Evolutionary conservation across 1,140 invertebrate genomes (phyloP).

Genomic region (Sogatella furcifera): DNA sequence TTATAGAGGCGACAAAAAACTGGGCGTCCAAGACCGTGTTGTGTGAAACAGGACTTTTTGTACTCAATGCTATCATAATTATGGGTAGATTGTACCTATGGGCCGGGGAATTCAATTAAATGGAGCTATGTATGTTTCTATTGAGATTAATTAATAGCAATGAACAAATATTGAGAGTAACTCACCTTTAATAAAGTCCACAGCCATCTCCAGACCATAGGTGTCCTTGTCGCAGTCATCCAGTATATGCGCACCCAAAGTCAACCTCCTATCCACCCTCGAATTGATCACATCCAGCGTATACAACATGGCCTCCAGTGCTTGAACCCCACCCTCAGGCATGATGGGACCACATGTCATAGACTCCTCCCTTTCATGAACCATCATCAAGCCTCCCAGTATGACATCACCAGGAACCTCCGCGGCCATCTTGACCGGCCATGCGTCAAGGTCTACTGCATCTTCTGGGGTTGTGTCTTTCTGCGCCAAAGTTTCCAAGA

Average conservation of each 20-base stretch:
- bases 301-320: slow-evolving; percentile 85
- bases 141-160: too few relatives aligned
- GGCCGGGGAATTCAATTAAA: too few relatives aligned
- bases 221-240: slow-evolving; percentile 96
- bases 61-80: too few relatives aligned
- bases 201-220: slow-evolving; percentile 89
- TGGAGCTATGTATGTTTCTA: too few relatives aligned
- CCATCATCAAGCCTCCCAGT: slow-evolving; percentile 89
- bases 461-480: background rate
- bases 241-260: slow-evolving; percentile 77
- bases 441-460: slow-evolving; percentile 62
- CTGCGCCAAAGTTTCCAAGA: too few relatives aligned
- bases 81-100: too few relatives aligned
- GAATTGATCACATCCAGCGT: slow-evolving; percentile 78
- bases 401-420: slow-evolving; percentile 68
- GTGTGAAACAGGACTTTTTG: too few relatives aligned
- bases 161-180: background rate
- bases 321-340: too few relatives aligned
- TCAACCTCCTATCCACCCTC: slow-evolving; percentile 47
- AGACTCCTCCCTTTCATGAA: slow-evolving; percentile 83
- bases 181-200: slow-evolving; percentile 95
- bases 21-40: too few relatives aligned
- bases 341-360: too few relatives aligned
- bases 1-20: too few relatives aligned
- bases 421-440: slow-evolving; percentile 80